These are phyloP conservation scores for Myopa tessellatipennis DNA, from an alignment of 2,888 invertebrate species.

Conservation along the genomic window DNA sequence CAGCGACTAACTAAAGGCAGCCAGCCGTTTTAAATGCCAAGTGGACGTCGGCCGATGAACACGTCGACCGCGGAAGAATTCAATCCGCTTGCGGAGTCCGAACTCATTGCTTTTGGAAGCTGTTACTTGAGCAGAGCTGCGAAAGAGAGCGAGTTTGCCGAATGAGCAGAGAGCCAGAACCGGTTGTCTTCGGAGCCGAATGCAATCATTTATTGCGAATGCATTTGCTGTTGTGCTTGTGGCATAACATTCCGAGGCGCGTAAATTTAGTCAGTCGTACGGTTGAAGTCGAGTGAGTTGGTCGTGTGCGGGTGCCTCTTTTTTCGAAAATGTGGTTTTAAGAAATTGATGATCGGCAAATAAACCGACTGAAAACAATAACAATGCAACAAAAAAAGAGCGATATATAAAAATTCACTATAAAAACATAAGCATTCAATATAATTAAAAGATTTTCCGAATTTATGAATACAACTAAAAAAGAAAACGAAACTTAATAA, in stretches of 20 bases:
- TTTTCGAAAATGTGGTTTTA: neutral
- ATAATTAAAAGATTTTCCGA: too few species aligned
- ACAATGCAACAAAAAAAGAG: neutral
- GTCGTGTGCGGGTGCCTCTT: conserved; percentile 29
- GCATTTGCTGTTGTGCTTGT: conserved; percentile 1
- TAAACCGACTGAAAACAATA: neutral
- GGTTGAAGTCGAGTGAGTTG: conserved; percentile 44
- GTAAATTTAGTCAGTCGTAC: conserved; percentile 46
- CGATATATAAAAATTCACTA: neutral
- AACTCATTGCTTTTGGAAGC: too few species aligned
- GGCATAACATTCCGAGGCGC: conserved; percentile 43
- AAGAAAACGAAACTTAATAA: too few species aligned
- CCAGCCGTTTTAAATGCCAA: conserved; percentile 43
- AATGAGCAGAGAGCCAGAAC: neutral
- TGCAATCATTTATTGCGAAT: neutral
- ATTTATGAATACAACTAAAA: too few species aligned
- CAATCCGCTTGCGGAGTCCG: neutral
- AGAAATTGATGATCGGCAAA: neutral
- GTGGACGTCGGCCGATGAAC: conserved; percentile 45
- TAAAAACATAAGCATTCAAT: too few species aligned
- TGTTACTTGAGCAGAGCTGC: neutral
- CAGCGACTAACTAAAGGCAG: neutral
- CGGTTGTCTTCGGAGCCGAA: neutral
- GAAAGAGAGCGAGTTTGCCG: neutral
- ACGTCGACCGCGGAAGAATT: conserved; percentile 43